These are phyloP conservation scores for Falco berigora DNA, from an alignment of 2,797 vertebrate genomes.

Conservation along the genomic window DNA sequence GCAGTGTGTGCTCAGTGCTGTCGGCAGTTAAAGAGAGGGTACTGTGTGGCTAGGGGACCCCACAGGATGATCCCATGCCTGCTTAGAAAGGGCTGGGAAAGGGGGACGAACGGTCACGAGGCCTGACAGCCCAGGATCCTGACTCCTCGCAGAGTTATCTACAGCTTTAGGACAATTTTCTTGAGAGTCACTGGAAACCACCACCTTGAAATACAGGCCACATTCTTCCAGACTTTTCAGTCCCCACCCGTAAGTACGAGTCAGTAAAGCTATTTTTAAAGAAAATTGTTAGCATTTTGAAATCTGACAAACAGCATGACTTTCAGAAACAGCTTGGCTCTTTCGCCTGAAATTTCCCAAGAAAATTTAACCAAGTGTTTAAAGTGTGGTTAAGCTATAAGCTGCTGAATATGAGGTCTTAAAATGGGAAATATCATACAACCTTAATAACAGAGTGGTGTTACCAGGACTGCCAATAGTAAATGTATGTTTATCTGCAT, in stretches of 20 bases:
- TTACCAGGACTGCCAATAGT: background rate
- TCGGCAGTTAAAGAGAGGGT: background rate
- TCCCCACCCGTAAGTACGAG: background rate
- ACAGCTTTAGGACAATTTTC: background rate
- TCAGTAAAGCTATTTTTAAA: background rate
- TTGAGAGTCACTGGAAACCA: background rate
- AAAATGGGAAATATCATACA: slow-evolving; percentile 35
- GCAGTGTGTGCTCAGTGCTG: background rate
- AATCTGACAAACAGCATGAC: background rate
- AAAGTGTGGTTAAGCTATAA: background rate
- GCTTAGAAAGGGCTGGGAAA: background rate
- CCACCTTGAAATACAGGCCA: background rate
- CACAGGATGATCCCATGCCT: fast-evolving
- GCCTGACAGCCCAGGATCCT: background rate
- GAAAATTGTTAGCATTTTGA: background rate
- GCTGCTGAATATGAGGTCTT: slow-evolving; percentile 14
- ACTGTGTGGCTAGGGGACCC: background rate
- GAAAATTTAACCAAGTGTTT: slow-evolving; percentile 9
- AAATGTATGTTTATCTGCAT: slow-evolving; percentile 12
- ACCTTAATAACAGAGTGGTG: background rate
- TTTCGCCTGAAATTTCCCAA: background rate
- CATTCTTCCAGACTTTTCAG: background rate
- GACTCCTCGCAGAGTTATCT: background rate
- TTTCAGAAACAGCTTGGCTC: background rate
- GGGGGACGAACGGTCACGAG: background rate